Base-by-base conservation (phyloP, 2,888 invertebrate species). In the Hirtodrosophila alboralis region DNA sequence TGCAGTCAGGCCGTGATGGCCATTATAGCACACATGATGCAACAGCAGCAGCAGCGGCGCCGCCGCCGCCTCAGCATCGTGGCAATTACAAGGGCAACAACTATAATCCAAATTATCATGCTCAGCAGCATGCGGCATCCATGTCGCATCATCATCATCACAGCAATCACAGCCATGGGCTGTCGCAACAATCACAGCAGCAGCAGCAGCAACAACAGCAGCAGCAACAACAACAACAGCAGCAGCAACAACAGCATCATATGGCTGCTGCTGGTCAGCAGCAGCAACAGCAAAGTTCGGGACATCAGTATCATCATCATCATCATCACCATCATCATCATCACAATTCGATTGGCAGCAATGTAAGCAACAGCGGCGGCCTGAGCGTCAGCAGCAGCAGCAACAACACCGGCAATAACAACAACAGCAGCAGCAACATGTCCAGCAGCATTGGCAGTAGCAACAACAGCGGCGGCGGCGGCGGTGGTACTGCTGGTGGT, bases 71-170 rank as follows among this genome's bases (percentile, higher is more conserved):
- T 8, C 71, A 86, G 45, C 86, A 88, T 77, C 88, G 88, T 33
- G 88, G 88, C 21, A 87, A 87, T 54, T 88, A 88, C 62, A 88
- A 88, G 67, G 88, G 88, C 67, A 88, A 87, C 58, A 88, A 86
- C 72, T 88, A 86, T 27, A 88, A 87, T 76, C 88, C 88, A 8
- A 86, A 88, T 40, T 88, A 88, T 60, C 88, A 88, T 56, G 83
- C 88, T 37, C 84, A 87, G 33, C 83, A 84, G 47, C 87, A 87
- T 56, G 78, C 86, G 37, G 68, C 48, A 48, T 61, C 78, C 48
- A 68, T 85, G 78, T 68, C 81, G 41, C 85, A 83, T 23, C 87
- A 86, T 43, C 84, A 84, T 43, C 84, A 86, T 21, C 81, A 77
- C 12, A 34, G 69, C 31, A 69, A 44, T 43, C 69, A 36, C 40